phyloP scores from a whole-genome alignment of 2,797 vertebrate genomes.

The Oryzias dopingdopingensis region DNA sequence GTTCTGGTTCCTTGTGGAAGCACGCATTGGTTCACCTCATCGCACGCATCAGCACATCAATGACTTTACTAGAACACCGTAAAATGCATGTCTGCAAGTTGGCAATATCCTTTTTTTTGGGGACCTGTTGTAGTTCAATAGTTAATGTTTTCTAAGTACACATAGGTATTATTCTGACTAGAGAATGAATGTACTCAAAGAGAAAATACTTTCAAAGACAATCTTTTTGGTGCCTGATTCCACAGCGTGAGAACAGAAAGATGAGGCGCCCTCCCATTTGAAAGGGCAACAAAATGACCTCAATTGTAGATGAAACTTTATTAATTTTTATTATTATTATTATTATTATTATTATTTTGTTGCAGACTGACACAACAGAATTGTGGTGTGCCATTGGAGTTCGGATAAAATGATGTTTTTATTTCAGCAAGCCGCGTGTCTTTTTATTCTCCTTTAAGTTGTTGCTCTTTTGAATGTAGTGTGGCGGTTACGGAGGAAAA shows the following conservation, averaged over 20 bases:
- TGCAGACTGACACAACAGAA: constrained; percentile 43
- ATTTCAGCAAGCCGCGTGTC: constrained; percentile 34
- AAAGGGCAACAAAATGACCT: constrained; percentile 42
- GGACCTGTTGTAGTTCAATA: constrained; percentile 30
- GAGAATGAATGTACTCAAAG: constrained; percentile 55
- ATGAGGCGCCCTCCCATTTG: constrained; percentile 14
- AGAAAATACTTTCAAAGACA: constrained; percentile 62
- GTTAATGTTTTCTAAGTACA: constrained; percentile 20
- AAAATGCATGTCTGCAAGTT: constrained; percentile 64
- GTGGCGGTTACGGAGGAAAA: constrained; percentile 46
- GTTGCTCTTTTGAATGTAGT: constrained; percentile 76
- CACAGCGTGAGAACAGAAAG: constrained; percentile 28
- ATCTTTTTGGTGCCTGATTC: constrained; percentile 67
- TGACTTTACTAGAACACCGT: constrained; percentile 36
- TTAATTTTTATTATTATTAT: neutral
- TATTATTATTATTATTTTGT: constrained; percentile 22
- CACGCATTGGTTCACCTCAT: constrained; percentile 23
- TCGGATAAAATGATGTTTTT: constrained; percentile 54
- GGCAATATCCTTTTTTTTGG: constrained; percentile 61
- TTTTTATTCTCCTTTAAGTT: constrained; percentile 18
- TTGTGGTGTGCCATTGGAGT: constrained; percentile 70
- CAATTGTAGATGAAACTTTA: constrained; percentile 39
- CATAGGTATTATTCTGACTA: constrained; percentile 15
- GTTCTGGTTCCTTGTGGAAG: constrained; percentile 40
- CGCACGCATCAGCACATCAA: constrained; percentile 32